Base-by-base conservation (phyloP, 2,797 vertebrate species). In the Melanotaenia boesemani region DNA sequence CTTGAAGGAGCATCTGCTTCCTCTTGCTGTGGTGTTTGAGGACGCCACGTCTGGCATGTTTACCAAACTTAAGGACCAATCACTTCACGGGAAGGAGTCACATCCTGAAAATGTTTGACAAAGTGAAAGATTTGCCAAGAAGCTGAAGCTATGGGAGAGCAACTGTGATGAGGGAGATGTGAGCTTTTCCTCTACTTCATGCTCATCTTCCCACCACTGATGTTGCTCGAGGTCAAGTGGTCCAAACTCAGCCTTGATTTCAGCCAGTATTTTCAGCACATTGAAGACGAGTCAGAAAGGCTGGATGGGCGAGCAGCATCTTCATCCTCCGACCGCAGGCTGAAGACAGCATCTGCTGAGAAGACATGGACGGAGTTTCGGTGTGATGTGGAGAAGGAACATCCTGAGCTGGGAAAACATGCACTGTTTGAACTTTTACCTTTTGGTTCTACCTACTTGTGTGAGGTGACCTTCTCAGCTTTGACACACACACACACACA, bases 371-470 rank as follows among this genome's bases (percentile, higher is more conserved):
- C 28, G 34, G 63, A 76, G 66, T 76, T 79, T 63, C 79, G 70
- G 13, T 77, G 74, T 63, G 65, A 75, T 57, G 71, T 16, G 32
- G 37, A 54, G 44, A 72, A 55, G 16, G 44, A 74, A 61, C 66
- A 62, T 26, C 26, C 16, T 54, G 55, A 74, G 16, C 46, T 82
- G 54, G 62, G 64, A 50, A 73, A 36, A 36, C 34, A 36, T 36
- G 32, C 32, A 34, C 32, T 34, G 34, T 6, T 36, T 36, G 34
- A 36, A 70, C 55, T 62, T 58, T 63, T 70, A 30, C 60, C 64
- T 30, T 79, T 76, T 85, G 56, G 34, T 34, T 79, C 48, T 52
- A 59, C 59, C 24, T 63, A 32, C 32, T 30, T 58, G 37, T 24
- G 39, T 58, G 30, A 30, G 30, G 30, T 30, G 30, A 30, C 30